Percentiles rank a stretch among this genome's conserved stretches.
Conservation (phyloP, 2,888 invertebrate genomes). For the Eustalomyia histrio region DNA sequence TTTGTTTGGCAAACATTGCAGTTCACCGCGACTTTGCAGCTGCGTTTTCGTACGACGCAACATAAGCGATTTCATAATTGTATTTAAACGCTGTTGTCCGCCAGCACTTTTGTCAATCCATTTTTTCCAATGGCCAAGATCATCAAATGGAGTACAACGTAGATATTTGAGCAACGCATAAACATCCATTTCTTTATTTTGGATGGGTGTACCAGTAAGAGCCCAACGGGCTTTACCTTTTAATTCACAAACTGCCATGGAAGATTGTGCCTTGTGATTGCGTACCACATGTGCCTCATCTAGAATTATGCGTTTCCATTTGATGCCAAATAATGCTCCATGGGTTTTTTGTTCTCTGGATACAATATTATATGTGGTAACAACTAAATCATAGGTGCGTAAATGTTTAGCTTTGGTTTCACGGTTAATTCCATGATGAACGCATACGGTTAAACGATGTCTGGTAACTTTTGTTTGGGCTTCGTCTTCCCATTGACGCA, state of each 20-base stretch:
- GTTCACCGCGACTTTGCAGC: constrained; percentile 83
- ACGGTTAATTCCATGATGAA: constrained; percentile 91
- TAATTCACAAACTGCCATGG: constrained; percentile 84
- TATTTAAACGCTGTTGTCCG: constrained; percentile 89
- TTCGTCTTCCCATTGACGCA: constrained; percentile 94
- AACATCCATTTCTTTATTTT: constrained; percentile 93
- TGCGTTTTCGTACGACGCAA: constrained; percentile 93
- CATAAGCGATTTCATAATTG: constrained; percentile 91
- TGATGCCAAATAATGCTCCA: constrained; percentile 84
- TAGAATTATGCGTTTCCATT: constrained; percentile 92
- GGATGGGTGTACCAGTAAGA: constrained; percentile 96
- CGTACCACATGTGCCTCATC: constrained; percentile 97
- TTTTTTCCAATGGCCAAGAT: constrained; percentile 91
- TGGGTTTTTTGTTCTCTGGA: constrained; percentile 82
- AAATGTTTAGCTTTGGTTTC: constrained; percentile 83
- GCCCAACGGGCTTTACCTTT: constrained; percentile 85
- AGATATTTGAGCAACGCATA: constrained; percentile 91
- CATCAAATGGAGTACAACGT: constrained; percentile 92
- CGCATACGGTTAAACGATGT: constrained; percentile 83
- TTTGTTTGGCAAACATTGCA: constrained; percentile 84
- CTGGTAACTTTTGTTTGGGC: constrained; percentile 83
- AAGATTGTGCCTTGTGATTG: constrained; percentile 90
- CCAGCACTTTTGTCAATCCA: constrained; percentile 92
- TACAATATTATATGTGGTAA: constrained; percentile 92
- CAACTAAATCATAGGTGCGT: constrained; percentile 88